Percentiles rank a stretch among this genome's conserved stretches.
phyloP scores from a whole-genome alignment of 2,113 vertebrate species.

The Laterallus jamaicensis region DNA sequence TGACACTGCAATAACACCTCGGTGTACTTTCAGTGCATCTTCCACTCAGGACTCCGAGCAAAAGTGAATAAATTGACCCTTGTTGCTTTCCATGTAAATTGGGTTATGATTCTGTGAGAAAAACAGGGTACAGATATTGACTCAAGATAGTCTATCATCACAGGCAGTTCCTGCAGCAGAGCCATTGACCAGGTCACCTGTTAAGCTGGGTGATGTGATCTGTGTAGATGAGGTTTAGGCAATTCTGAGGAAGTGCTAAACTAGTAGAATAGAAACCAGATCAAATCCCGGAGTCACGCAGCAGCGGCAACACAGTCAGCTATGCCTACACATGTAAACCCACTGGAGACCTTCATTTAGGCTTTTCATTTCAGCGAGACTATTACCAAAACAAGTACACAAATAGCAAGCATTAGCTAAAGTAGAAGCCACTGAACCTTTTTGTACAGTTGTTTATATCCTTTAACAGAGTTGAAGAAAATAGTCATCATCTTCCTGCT shows the following conservation, averaged over 20 bases:
- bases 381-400: not conserved
- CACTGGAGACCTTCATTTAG: not conserved
- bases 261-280: not conserved
- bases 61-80: not conserved
- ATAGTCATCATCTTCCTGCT: not conserved
- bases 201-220: not conserved
- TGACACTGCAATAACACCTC: not conserved
- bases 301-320: not conserved
- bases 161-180: accelerated
- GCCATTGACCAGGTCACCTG: not conserved
- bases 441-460: not conserved
- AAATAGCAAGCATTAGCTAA: not conserved
- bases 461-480: not conserved
- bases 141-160: not conserved
- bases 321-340: not conserved
- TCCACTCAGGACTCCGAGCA: not conserved
- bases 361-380: not conserved
- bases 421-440: not conserved
- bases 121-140: not conserved
- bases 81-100: not conserved
- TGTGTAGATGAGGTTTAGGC: not conserved
- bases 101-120: not conserved
- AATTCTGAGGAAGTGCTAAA: not conserved
- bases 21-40: not conserved
- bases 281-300: not conserved